Conservation (phyloP, 2,113 vertebrate species). For the Balaeniceps rex region DNA sequence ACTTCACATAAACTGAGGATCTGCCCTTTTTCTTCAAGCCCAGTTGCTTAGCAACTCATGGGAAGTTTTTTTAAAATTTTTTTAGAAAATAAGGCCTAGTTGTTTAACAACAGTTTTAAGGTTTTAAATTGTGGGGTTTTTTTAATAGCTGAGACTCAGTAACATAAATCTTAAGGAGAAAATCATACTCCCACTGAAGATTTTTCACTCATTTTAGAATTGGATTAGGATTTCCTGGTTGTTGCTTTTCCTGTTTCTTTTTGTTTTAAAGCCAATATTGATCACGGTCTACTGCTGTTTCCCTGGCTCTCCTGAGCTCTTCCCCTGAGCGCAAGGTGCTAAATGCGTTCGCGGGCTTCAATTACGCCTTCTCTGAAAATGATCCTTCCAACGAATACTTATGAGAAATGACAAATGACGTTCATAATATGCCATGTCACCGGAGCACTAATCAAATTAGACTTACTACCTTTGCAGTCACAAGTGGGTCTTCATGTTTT, state of each 20-base stretch:
- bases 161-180: neutral
- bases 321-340: neutral
- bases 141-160: neutral
- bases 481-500: conserved; percentile 39
- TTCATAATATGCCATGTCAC: neutral
- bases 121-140: neutral
- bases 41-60: conserved; percentile 64
- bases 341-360: neutral
- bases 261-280: neutral
- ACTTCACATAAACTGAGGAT: neutral
- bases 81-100: conserved; percentile 31
- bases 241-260: neutral
- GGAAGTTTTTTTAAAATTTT: neutral
- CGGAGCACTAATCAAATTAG: conserved; percentile 37
- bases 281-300: neutral
- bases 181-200: neutral
- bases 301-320: neutral
- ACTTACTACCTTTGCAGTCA: conserved; percentile 39
- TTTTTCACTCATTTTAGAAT: neutral
- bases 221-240: neutral
- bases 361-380: fast-evolving
- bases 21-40: neutral
- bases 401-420: neutral
- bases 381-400: neutral
- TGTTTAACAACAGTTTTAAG: conserved; percentile 3